Evolutionary conservation across 2,113 vertebrate species (phyloP), one percentile per base, ranked within the genome.

Genomic region (Psittacula cyanocephala): DNA sequence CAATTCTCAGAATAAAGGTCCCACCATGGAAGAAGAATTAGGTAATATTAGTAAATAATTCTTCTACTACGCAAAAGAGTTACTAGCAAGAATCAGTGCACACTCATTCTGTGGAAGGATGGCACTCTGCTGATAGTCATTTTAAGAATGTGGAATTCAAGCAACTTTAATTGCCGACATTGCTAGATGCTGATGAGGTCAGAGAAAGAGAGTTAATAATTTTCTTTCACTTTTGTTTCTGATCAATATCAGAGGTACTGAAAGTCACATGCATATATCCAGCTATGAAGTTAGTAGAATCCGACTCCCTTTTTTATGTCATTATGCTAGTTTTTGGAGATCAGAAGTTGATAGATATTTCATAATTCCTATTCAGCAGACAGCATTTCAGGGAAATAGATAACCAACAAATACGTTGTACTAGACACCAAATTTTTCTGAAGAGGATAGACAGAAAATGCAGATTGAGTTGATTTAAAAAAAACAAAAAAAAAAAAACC

Each of bases 1-100:
- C 81, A 97, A 88, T 47, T 97, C 96, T 86, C 98, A 99, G n/a
- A 98, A 96, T 35, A 89, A 91, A 92, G 98, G 98, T 31, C 98
- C 98, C 88, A 99, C 99, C 81, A 99, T 99, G 99, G 99, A 99
- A 96, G 99, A 99, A 97, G 99, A 99, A 97, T 93, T 99, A 97
- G 99, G 99, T 99, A 99, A 92, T 68, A 20, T 77, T 44, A 90
- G 20, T 77, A 71, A 84, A 75, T 47, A 53, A 46, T 72, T 67
- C 11, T 53, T n/a, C 33, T 74, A 11, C 18, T 44, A 4, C 39
- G 16, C 55, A 47, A 52, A 87, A n/a, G 28, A 65, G 13, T 71
- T 72, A 4, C n/a, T 53, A 59, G 41, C 25, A 77, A 19, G 29
- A 37, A 64, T 64, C 41, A 68, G 23, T 57, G 70, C 12, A 3